Base-by-base conservation (phyloP, 2,113 vertebrate species). In the Hemichromis elongatus region DNA sequence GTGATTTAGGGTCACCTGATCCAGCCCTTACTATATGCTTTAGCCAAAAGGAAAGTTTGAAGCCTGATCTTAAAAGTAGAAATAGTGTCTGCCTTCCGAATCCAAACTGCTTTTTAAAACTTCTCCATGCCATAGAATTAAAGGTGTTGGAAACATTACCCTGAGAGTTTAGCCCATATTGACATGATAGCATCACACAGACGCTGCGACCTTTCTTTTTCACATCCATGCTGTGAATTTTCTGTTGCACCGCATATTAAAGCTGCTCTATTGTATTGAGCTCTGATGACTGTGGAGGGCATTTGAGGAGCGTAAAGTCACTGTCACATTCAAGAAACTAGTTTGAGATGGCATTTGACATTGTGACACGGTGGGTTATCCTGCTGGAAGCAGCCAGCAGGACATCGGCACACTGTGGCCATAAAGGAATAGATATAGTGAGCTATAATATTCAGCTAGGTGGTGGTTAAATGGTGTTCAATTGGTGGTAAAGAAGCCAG, bases 401-500 rank as follows among this genome's bases (percentile, higher is more conserved):
- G n/a, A 63, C 18, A 0, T n/a, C 2, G 2, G 30, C 5, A 37
- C 59, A 37, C 59, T 37, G 59, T 63, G 35, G 59, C 30, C 59
- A 37, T 37, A 63, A 63, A 63, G 59, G 33, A 63, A 37, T 37
- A n/a, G 6, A n/a, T 37, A 63, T 13, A 63, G 33, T n/a, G 59
- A 63, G 59, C 9, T n/a, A 37, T n/a, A 5, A 63, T n/a, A 37
- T 19, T 37, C 2, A 3, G 59, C 18, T 37, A 63, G 30, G 59
- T 63, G 19, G 59, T 63, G 59, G 59, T 63, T 63, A 37, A 63
- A 63, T 37, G 33, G n/a, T 63, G 59, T 37, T 37, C 33, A 37
- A 18, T 63, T 63, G 30, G 59, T 5, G 30, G 30, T 63, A 63
- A 37, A 63, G 59, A 37, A 33, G 59, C 0, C 33, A 63, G 37